Evolutionary conservation across 2,797 vertebrate species (phyloP), one percentile per base, ranked within the genome.

Genomic region (Chelonia mydas): DNA sequence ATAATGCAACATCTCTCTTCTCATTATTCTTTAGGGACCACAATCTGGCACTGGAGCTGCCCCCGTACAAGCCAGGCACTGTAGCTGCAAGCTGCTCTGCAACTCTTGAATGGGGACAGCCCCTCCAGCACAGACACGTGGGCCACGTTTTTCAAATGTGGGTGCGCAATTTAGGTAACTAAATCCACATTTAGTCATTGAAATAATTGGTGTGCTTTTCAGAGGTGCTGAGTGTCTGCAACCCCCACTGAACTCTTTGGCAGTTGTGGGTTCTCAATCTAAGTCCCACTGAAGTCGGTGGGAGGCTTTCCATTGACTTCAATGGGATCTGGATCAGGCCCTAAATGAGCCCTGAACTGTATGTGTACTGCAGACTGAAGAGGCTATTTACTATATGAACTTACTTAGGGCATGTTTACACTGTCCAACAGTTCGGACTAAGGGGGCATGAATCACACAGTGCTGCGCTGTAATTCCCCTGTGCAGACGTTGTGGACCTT

Each of bases 1-100:
- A 87, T 91, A 77, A 94, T 93, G 85, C 47, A 90, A 82, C 94
- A 84, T 57, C 90, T 15, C 21, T 80, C 80, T 33, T 84, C 51
- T 87, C 54, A 87, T 76, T 80, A 84, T 92, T 33, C 55, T 96
- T 96, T 50, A 88, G 53, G 19, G 8, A 68, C 83, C 72, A 84
- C 59, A 87, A 93, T 86, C 12, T 89, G 25, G 15, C 50, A 57
- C 61, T 33, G 37, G 16, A 85, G 41, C 7, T 92, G 94, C 77
- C 51, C 82, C 17, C 74, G 82, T 88, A 90, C 89, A 77, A 74
- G 4, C 6, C 3, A 89, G 93, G 2, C 59, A 37, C 47, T 3
- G 0, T 19, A n/a, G 6, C 5, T 86, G 49, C 2, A 61, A 33
- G 80, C 1, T 93, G 7, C 19, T 37, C 33, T 92, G 83, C 31